Evolutionary conservation across 2,113 vertebrate genomes (phyloP), one percentile per base, ranked within the genome.

Genomic region (Oostethus manadensis): DNA sequence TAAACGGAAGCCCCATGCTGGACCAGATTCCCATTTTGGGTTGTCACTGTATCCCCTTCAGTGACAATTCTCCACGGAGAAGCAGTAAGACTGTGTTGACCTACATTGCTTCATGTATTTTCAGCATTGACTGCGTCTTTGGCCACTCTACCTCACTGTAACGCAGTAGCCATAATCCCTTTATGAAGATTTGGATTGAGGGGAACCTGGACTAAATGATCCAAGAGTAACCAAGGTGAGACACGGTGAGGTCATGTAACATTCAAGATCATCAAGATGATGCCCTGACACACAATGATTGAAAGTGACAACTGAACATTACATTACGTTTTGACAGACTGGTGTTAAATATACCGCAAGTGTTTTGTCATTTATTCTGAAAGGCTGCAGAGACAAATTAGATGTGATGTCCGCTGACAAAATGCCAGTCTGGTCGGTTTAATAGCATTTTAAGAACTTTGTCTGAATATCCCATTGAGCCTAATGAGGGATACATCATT

Each of bases 401-500:
- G 60, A 61, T 43, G 35, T 56, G 35, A 50, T 67, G 65, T 64
- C 33, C 60, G 64, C 46, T 59, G 70, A 65, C 54, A 70, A 70
- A 68, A 29, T 62, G 26, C 15, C 56, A 53, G 57, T 40, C 23
- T 45, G 47, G 21, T 63, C 18, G 51, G 40, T 70, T 58, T 69
- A 79, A 76, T 72, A 49, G 55, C 68, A 60, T 64, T 68, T 75
- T 70, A 65, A 74, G 56, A 77, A 71, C 56, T 74, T 71, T 15
- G 74, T 76, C 55, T 64, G 56, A 80, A 72, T 63, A 45, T 74
- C 59, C 64, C 62, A 55, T 67, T 69, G 69, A 65, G 70, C 69
- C 64, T 79, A 73, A 84, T 82, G 80, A 74, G 55, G 75, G 64
- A 62, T 65, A 51, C 74, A 73, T 68, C 66, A 40, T 64, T 53